Evolutionary conservation across 2,113 vertebrate genomes (phyloP), one percentile per base, ranked within the genome.

Genomic region (Notothenia coriiceps): DNA sequence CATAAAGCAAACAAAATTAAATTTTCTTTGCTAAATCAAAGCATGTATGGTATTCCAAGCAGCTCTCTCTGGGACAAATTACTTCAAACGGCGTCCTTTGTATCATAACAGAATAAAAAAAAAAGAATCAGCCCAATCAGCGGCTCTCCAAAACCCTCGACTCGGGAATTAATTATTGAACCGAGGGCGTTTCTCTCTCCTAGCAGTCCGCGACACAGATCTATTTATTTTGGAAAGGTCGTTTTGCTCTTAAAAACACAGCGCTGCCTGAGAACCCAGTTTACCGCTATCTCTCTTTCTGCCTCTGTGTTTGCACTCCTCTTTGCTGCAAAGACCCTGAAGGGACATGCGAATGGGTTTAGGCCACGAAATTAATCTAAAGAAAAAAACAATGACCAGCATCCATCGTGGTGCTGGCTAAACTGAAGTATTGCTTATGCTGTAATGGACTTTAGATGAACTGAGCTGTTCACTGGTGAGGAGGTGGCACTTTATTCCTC

Each of bases 1-100:
- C 97, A 99, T 98, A 99, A 99, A 98, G 97, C 97, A 99, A 99
- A 99, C 97, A 98, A 98, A 98, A 99, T 99, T 99, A 97, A 97
- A 98, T 98, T 98, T 98, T 97, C 97, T 99, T 99, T 99, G 97
- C 97, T 98, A 97, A 99, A 99, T 99, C 97, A 97, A 98, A 98
- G 97, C 97, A 95, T 97, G 94, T 97, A 96, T 96, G 97, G 97
- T 97, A 98, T 97, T 97, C 96, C 92, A 90, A 96, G 96, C 96
- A 91, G 93, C 96, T 98, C 97, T 99, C 98, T 98, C 95, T 95
- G 98, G 98, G 97, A 99, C 97, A 99, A 99, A 99, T 99, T 99
- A 99, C 97, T 99, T 98, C 97, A 99, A 99, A 98, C 96, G 97
- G 96, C 98, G 97, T 97, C 96, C 97, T 98, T 97, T 99, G 97